Evolutionary conservation across 2,797 vertebrate species (phyloP).

Genomic region (Knipowitschia caucasica): DNA sequence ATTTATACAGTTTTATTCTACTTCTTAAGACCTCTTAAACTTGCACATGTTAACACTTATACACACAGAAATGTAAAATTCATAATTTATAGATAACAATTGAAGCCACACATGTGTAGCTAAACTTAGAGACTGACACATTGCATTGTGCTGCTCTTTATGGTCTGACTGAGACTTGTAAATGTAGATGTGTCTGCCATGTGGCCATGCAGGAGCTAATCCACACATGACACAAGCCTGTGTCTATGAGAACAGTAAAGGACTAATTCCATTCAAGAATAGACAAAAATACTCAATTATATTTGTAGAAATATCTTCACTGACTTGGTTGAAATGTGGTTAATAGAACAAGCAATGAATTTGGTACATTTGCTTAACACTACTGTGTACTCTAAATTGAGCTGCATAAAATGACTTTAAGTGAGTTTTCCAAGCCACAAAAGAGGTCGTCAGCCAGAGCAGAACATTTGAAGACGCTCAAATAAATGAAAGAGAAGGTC

Average conservation of each 20-base stretch:
- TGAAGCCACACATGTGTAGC: constrained; percentile 17
- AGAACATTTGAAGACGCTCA: constrained; percentile 45
- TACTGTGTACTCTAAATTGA: constrained; percentile 12
- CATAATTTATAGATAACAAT: background rate
- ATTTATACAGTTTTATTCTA: too few species aligned
- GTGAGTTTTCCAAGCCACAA: constrained; percentile 30
- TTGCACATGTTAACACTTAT: too few species aligned
- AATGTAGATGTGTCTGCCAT: constrained; percentile 65
- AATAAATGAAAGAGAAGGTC: constrained; percentile 63
- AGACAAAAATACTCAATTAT: background rate
- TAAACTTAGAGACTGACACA: constrained; percentile 18
- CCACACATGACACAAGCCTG: too few species aligned
- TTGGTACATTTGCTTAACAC: constrained; percentile 12
- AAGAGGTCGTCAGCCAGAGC: constrained; percentile 25
- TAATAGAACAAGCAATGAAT: constrained; percentile 12
- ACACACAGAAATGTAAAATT: too few species aligned
- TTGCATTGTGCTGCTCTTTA: constrained; percentile 47
- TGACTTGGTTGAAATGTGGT: constrained; percentile 1
- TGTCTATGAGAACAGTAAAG: constrained; percentile 21
- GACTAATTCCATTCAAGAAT: constrained; percentile 22
- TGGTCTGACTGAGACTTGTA: constrained; percentile 55
- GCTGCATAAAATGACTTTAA: constrained; percentile 15
- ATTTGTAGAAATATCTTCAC: constrained; percentile 7
- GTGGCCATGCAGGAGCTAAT: constrained; percentile 50
- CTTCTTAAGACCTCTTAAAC: too few species aligned